Conservation (phyloP, 2,113 vertebrate species). For the Hepsetus odoe region DNA sequence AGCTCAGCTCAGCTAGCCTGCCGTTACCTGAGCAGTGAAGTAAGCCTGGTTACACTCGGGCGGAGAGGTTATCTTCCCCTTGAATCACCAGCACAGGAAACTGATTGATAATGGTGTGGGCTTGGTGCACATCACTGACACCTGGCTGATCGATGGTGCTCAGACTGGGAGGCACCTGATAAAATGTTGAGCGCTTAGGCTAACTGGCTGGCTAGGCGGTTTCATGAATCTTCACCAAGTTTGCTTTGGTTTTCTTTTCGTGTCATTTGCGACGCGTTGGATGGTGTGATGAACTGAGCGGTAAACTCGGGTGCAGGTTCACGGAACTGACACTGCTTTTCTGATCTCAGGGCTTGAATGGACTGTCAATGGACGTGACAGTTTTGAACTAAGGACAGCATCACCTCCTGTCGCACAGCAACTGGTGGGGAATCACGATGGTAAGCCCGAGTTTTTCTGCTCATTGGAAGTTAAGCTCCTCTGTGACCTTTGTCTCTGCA, state of each 20-base stretch:
- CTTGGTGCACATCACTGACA: too few species aligned
- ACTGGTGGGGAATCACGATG: constrained; percentile 79
- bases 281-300: neutral
- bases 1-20: constrained; percentile 59
- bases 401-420: constrained; percentile 73
- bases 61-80: neutral
- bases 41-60: neutral
- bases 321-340: constrained; percentile 6
- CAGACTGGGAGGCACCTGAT: neutral
- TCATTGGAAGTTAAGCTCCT: neutral
- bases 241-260: neutral
- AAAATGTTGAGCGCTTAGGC: neutral
- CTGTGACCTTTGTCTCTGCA: neutral
- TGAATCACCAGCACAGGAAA: neutral
- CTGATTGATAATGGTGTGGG: too few species aligned
- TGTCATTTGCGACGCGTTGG: neutral
- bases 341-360: constrained; percentile 75
- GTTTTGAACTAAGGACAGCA: constrained; percentile 75
- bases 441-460: constrained; percentile 53
- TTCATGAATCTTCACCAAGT: neutral
- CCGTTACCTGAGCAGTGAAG: neutral
- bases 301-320: neutral
- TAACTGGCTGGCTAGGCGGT: neutral
- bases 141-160: neutral
- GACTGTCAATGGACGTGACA: constrained; percentile 75